Conservation (phyloP, 35 echinoderm and acorn worm species). For the Heliocidaris erythrogramma region DNA sequence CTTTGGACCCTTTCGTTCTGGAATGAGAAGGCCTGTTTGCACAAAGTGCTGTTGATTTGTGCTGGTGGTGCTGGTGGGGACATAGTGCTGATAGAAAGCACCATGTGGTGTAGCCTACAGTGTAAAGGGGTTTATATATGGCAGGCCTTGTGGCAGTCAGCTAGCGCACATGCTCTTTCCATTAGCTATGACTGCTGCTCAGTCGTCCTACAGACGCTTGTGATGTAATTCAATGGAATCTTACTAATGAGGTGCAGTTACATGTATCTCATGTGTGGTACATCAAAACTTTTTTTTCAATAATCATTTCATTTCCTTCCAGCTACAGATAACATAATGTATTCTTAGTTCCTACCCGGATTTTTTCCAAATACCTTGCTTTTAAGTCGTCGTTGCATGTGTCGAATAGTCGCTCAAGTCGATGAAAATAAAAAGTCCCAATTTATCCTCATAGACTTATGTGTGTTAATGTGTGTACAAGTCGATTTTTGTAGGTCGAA, state of each 20-base stretch:
- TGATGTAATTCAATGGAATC: background rate
- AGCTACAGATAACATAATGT: background rate
- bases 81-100: background rate
- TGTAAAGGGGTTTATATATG: background rate
- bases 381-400: no score
- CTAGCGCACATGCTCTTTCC: background rate
- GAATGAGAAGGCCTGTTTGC: background rate
- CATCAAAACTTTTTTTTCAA: background rate
- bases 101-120: constrained; percentile 13
- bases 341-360: no score
- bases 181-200: background rate
- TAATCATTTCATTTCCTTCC: background rate
- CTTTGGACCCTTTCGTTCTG: background rate
- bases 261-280: background rate
- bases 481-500: no score
- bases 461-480: no score
- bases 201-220: background rate
- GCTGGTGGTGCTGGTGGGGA: background rate
- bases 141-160: background rate
- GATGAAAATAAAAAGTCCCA: no score
- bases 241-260: background rate
- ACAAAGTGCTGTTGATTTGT: constrained; percentile 1
- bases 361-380: no score
- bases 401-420: no score
- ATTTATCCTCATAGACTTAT: no score